Conservation (phyloP, 1,140 invertebrate species). For the Zaprionus davidi region DNA sequence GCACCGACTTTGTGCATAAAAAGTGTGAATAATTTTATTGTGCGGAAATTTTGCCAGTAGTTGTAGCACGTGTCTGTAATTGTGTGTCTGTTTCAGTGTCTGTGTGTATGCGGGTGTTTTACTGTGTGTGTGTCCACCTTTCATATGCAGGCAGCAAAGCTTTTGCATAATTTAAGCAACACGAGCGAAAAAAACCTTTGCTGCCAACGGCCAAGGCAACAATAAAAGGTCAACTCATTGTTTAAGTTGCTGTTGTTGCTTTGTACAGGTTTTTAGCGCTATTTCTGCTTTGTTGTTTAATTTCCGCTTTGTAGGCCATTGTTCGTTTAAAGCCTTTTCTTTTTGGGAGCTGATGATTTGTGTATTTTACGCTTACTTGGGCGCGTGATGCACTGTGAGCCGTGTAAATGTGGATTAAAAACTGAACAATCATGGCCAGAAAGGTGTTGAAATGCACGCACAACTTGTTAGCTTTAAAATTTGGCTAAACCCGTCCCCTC, state of each 20-base stretch:
- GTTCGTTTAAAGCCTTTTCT: constrained; percentile 55
- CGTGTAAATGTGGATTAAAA: constrained; percentile 8
- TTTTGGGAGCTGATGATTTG: constrained; percentile 26
- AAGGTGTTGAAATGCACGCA: not conserved
- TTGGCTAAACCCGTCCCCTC: not conserved
- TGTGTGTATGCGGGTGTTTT: constrained; percentile 3
- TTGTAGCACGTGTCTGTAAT: constrained; percentile 10
- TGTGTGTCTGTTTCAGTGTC: not conserved
- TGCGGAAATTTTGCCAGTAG: constrained; percentile 69
- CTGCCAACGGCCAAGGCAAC: constrained; percentile 65
- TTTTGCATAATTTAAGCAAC: constrained; percentile 71
- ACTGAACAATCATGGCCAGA: constrained; percentile 7
- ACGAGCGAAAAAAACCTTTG: constrained; percentile 18
- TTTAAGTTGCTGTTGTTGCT: constrained; percentile 22
- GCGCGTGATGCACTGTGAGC: constrained; percentile 1
- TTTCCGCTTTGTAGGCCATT: constrained; percentile 49
- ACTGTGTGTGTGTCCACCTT: constrained; percentile 21
- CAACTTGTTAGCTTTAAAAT: constrained; percentile 9
- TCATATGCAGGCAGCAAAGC: constrained; percentile 47
- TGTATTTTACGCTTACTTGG: constrained; percentile 38
- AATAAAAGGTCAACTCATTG: constrained; percentile 55
- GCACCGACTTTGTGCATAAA: constrained; percentile 35
- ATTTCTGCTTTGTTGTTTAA: constrained; percentile 21
- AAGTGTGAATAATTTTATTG: constrained; percentile 78
- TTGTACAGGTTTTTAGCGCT: constrained; percentile 3